Base-by-base conservation (phyloP, 2,113 vertebrate species). In the Zosterops pallidus region DNA sequence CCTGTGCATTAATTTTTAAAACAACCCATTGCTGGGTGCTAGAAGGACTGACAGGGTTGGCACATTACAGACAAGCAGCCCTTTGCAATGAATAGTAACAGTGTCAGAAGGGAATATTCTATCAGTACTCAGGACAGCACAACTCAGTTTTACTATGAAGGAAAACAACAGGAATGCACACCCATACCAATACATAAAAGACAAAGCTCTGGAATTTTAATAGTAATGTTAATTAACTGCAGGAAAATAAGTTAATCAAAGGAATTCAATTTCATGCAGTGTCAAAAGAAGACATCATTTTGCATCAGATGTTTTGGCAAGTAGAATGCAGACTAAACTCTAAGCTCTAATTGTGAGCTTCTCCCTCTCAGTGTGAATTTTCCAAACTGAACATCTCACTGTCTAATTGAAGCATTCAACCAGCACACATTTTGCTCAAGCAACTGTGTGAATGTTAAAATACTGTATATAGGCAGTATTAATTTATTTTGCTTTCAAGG, bases 391-490 rank as follows among this genome's bases (percentile, higher is more conserved):
- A 63, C 57, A 76, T 74, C 69, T 86, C 82, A 50, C 33, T 49
- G n/a, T 68, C 81, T 96, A 86, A 94, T 47, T 84, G 89, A 91
- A 95, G 49, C 69, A 89, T 56, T 92, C 81, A 89, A 82, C 24
- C 68, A 95, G 50, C 64, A 93, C 46, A 63, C 42, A 42, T 79
- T 89, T 70, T 69, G 42, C 46, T 56, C 79, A 84, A 96, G 33
- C n/a, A 89, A 44, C 62, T 59, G 19, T 13, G 31, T 55, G 68
- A 89, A 55, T 70, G 71, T 81, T 93, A 64, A 84, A 97, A 86
- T 65, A n/a, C 17, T 71, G 35, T 52, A 81, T 56, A 68, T 24
- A 96, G 78, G 76, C 55, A 63, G 14, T n/a, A 71, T 47, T 94
- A 92, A 76, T 59, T 69, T 24, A 4, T 83, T 79, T 78, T 94